phyloP scores from a whole-genome alignment of 2,113 vertebrate species.

The Malurus alboscapulatus region DNA sequence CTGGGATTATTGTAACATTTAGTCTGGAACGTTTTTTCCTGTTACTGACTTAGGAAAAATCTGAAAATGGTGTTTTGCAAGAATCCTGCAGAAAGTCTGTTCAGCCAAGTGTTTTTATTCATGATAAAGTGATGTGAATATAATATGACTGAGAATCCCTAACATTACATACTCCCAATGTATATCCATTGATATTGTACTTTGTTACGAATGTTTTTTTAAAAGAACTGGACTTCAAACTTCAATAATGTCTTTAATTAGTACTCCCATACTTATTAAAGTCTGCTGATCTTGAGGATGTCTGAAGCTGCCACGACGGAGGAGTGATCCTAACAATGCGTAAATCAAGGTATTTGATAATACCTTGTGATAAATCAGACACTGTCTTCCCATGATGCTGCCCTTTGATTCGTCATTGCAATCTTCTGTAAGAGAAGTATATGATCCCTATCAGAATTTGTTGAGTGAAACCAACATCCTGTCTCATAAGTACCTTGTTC shows the following conservation, averaged over 20 bases:
- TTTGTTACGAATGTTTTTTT: not conserved
- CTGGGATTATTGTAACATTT: not conserved
- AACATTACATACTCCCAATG: not conserved
- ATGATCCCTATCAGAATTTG: not conserved
- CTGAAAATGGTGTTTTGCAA: not conserved
- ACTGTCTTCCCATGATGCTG: not conserved
- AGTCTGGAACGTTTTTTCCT: not conserved
- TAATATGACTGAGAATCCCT: not conserved
- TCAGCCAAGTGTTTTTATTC: not conserved
- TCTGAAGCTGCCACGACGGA: not conserved
- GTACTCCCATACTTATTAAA: not conserved
- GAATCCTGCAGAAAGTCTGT: not conserved
- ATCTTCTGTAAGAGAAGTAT: not conserved
- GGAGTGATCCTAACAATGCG: slow-evolving; percentile 9
- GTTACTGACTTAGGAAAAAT: not conserved
- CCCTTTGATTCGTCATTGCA: not conserved
- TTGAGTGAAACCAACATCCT: not conserved
- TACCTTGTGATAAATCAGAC: slow-evolving; percentile 21
- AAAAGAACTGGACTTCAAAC: not conserved
- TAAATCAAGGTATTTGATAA: not conserved
- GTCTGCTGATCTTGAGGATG: not conserved
- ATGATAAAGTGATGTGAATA: not conserved
- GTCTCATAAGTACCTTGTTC: not conserved
- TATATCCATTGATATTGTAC: not conserved
- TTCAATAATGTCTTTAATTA: not conserved